Base-by-base conservation (phyloP, 2,888 invertebrate species). In the Entomobrya multifasciata region DNA sequence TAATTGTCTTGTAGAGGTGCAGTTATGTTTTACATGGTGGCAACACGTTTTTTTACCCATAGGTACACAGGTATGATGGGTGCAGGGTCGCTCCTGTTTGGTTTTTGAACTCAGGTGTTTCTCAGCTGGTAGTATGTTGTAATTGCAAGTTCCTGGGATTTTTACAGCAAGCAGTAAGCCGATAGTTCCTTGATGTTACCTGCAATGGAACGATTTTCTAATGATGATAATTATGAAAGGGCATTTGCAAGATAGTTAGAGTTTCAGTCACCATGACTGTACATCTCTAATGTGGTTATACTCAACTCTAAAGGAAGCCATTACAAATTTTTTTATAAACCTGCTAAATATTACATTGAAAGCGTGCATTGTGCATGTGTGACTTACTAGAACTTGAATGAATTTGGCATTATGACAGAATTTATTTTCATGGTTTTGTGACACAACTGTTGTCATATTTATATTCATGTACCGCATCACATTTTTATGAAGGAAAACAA, bases 371-470 rank as follows among this genome's bases (percentile, higher is more conserved):
- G n/a, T n/a, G 22, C 20, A 5, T 55, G 55, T 55, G 55, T 65
- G 78, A n/a, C n/a, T n/a, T 65, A 20, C n/a, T 30, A 52, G n/a
- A 80, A 80, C 49, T 76, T 62, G 30, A 65, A 36, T 30, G 55
- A 41, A 81, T 49, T 49, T 30, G 27, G 41, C 65, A 49, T 47
- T 79, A 57, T 60, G 82, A 72, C 76, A 83, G 25, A 13, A 49
- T 62, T 76, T 83, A 83, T 76, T 83, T 74, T 76, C 41, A 47
- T 62, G 49, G 60, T 76, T 74, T n/a, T 76, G 62, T 76, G 62
- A 83, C 74, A 83, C 17, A 20, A 67, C 5, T n/a, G n/a, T n/a
- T 6, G 20, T 27, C 13, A 67, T 20, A 36, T 41, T 67, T n/a
- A 27, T n/a, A 60, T 22, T 22, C 60, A 52, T 49, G 20, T 30